Evolutionary conservation across 1,140 invertebrate genomes (phyloP), one percentile per base, ranked within the genome.

Genomic region (Oedothorax gibbosus): DNA sequence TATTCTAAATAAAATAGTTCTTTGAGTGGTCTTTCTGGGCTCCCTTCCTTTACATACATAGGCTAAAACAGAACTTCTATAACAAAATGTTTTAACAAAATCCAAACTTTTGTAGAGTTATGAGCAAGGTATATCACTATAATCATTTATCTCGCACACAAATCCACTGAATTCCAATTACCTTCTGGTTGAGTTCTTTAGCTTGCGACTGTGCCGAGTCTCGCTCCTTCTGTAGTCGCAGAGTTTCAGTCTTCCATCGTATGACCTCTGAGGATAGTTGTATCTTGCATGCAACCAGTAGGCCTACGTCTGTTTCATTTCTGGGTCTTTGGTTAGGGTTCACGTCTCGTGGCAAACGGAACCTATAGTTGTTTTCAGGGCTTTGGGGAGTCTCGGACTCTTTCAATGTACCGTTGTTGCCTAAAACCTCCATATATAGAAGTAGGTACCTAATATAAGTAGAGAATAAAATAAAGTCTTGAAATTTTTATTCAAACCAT

Each of bases 261-360:
- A 85, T 71, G 8, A 85, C 83, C 72, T 85, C 83, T 6, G 64
- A 77, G 20, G 83, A 85, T 10, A 85, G 83, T 57, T 85, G 73
- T 0, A 71, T 56, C 72, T 85, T 85, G 14, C 83, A 85, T 12
- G 81, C 81, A 0, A 76, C 71, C 14, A 84, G 10, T 4, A 75
- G 35, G 6, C 20, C 49, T 12, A 84, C 21, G 15, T 84, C 81
- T 56, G 81, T 53, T 18, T 84, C 72, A 12, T 51, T 50, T 66
- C 76, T 84, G 50, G 14, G 21, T 62, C 21, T 53, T 15, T 50
- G 7, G 51, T 49, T 51, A 21, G 56, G 18, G 14, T 75, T 75
- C 11, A 75, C 20, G 14, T 75, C 77, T 21, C 18, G 50, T 2
- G 75, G 75, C 9, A 77, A 9, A 11, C 69, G 56, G 35, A 56